phyloP scores from a whole-genome alignment of 2,113 vertebrate species.

The Mandrillus leucophaeus region DNA sequence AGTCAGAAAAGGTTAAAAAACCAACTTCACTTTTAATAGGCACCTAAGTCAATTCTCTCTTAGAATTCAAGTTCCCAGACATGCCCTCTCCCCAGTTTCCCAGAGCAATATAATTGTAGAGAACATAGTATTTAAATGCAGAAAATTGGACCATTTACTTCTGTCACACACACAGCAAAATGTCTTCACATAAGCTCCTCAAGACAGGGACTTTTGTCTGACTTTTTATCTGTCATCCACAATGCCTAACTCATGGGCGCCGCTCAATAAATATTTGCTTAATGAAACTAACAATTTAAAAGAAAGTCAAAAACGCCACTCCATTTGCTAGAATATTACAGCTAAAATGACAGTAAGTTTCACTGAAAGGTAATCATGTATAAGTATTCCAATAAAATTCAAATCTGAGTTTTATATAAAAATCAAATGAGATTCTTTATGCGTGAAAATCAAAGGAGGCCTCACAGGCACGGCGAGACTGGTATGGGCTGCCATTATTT shows the following conservation, averaged over 20 bases:
- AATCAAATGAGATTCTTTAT: constrained; percentile 49
- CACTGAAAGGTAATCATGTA: constrained; percentile 22
- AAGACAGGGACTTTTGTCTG: background rate
- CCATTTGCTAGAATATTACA: constrained; percentile 34
- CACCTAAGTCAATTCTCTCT: background rate
- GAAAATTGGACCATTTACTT: background rate
- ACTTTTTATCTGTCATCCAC: background rate
- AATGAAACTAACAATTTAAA: constrained; percentile 47
- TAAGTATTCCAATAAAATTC: constrained; percentile 54
- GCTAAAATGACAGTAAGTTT: constrained; percentile 40
- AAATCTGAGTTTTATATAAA: constrained; percentile 55
- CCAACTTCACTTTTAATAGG: too few relatives aligned
- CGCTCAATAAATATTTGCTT: constrained; percentile 38
- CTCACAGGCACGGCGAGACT: background rate
- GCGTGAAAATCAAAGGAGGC: constrained; percentile 11
- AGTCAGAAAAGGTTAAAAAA: background rate
- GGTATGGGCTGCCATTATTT: background rate
- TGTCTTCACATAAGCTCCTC: background rate
- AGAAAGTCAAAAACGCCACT: background rate
- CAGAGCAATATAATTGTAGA: background rate
- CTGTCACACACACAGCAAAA: background rate
- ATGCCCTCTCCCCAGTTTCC: background rate
- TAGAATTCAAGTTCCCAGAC: background rate
- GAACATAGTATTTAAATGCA: background rate
- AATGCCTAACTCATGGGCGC: background rate